phyloP scores from a whole-genome alignment of 2,797 vertebrate genomes.

The Taeniopygia guttata region DNA sequence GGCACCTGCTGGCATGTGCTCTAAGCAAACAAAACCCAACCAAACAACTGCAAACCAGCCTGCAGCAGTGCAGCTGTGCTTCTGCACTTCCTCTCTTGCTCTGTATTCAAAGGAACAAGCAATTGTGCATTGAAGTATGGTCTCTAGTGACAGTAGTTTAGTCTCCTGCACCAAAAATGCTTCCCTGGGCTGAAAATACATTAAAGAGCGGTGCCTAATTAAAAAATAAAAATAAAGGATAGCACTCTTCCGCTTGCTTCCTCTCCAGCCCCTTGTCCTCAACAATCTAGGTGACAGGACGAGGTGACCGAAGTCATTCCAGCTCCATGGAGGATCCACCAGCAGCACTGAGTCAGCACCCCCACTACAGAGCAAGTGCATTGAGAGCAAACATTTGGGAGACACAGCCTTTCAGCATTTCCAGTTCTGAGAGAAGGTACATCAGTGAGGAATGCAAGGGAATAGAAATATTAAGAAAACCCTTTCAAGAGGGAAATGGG shows the following conservation, averaged over 20 bases:
- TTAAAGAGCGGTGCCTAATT: background rate
- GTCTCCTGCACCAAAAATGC: background rate
- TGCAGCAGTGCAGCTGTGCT: background rate
- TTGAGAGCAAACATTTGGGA: background rate
- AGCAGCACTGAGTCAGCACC: background rate
- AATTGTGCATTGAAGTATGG: background rate
- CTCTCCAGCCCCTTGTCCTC: background rate
- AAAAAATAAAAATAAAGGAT: background rate
- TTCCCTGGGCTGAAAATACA: background rate
- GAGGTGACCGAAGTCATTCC: background rate
- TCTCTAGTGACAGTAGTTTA: background rate
- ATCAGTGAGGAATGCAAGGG: background rate
- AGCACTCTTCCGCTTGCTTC: background rate
- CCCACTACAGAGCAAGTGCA: background rate
- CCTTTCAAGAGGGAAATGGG: background rate
- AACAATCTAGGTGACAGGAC: background rate
- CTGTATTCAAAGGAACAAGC: background rate
- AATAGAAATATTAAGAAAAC: background rate
- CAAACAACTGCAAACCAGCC: background rate
- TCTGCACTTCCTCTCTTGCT: background rate
- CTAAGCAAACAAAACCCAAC: background rate
- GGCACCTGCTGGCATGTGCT: background rate
- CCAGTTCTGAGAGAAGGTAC: background rate
- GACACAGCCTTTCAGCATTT: background rate
- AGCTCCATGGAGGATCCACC: background rate